Percentiles rank a stretch among this genome's conserved stretches.
Evolutionary conservation across 1,140 invertebrate genomes (phyloP).

Genomic region (Drosophila oshimai): DNA sequence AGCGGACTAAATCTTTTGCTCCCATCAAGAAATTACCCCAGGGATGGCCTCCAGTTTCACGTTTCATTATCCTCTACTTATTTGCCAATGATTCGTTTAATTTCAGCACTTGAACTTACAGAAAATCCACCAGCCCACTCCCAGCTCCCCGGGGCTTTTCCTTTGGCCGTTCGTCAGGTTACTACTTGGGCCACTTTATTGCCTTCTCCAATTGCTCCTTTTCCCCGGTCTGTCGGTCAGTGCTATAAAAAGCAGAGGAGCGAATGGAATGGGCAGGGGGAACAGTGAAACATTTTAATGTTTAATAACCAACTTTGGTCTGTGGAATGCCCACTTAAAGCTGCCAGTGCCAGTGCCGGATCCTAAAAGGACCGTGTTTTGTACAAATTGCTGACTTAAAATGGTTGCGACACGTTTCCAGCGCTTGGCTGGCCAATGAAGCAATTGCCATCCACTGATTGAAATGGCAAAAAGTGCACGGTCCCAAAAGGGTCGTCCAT

Average conservation of each 20-base stretch:
- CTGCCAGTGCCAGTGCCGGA: not conserved
- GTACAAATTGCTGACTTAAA: constrained; percentile 63
- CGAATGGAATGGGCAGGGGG: not conserved
- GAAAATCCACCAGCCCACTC: not conserved
- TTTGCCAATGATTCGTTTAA: constrained; percentile 45
- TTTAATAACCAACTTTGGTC: constrained; percentile 61
- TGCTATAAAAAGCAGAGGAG: not conserved
- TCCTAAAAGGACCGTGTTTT: constrained; percentile 45
- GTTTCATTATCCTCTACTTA: constrained; percentile 38
- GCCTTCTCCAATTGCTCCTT: constrained; percentile 22
- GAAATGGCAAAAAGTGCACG: constrained; percentile 51
- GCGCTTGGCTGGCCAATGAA: constrained; percentile 48
- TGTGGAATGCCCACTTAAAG: constrained; percentile 47
- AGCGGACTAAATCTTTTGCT: not conserved
- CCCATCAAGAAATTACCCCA: not conserved
- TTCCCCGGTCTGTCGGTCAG: constrained; percentile 7
- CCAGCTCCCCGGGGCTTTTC: not conserved
- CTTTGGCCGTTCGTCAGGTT: constrained; percentile 19
- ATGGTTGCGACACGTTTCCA: constrained; percentile 54
- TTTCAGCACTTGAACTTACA: constrained; percentile 26
- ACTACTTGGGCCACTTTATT: constrained; percentile 37
- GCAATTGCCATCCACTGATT: constrained; percentile 59
- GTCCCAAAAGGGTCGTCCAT: constrained; percentile 39
- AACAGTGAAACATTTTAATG: constrained; percentile 48
- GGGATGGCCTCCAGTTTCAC: constrained; percentile 15